Evolutionary conservation across 2,797 vertebrate genomes (phyloP).

Genomic region (Nyctibius grandis): DNA sequence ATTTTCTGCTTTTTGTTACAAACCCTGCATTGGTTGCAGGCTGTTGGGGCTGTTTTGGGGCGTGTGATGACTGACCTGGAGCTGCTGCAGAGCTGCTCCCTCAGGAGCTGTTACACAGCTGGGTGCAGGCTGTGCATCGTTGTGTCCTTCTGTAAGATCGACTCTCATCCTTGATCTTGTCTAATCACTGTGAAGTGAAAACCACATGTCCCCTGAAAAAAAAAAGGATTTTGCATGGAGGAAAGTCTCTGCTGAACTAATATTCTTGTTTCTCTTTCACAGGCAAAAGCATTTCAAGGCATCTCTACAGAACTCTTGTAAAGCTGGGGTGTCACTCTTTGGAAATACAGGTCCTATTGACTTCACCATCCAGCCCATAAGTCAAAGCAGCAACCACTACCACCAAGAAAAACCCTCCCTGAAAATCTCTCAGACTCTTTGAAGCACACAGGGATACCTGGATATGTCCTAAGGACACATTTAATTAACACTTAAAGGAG

Average conservation of each 20-base stretch:
- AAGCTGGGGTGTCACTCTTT: neutral
- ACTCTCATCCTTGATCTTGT: neutral
- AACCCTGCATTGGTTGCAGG: neutral
- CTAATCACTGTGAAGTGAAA: fast-evolving
- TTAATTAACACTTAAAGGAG: neutral
- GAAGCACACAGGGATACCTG: neutral
- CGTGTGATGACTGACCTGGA: neutral
- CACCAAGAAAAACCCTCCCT: neutral
- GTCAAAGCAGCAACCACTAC: neutral
- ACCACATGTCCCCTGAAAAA: neutral
- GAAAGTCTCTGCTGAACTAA: neutral
- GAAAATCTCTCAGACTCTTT: neutral
- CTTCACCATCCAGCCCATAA: neutral
- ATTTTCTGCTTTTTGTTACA: neutral
- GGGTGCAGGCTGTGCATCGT: fast-evolving
- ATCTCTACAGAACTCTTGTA: neutral
- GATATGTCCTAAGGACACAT: neutral
- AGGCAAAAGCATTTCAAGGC: neutral
- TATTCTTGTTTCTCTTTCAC: neutral
- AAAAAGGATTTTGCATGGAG: neutral
- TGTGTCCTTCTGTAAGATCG: fast-evolving
- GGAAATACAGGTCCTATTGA: fast-evolving
- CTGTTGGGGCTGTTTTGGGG: neutral
- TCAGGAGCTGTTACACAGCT: neutral
- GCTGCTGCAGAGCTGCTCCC: neutral